These are phyloP conservation scores for Raja brachyura DNA, from an alignment of 2,113 vertebrate species.

Conservation along the genomic window DNA sequence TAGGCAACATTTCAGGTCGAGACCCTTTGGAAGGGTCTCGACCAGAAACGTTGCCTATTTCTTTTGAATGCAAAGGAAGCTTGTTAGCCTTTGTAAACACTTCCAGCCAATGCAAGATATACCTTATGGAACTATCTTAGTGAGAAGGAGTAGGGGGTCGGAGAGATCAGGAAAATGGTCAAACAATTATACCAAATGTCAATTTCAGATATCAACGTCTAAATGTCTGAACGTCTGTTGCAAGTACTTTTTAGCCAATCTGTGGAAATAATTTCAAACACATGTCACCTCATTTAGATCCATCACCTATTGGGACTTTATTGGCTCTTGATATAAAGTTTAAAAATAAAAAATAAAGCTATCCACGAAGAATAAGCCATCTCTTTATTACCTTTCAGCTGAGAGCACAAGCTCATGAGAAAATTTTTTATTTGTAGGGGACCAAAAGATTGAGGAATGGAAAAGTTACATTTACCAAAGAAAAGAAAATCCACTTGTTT, in stretches of 20 bases:
- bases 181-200: background rate
- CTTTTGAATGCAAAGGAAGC: background rate
- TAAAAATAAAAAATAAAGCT: background rate
- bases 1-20: too few relatives aligned
- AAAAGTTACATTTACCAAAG: background rate
- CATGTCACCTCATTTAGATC: background rate
- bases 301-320: background rate
- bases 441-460: background rate
- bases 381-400: background rate
- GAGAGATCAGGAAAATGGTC: too few relatives aligned
- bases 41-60: too few relatives aligned
- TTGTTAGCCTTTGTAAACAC: background rate
- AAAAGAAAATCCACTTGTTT: background rate
- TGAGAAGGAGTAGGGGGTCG: too few relatives aligned
- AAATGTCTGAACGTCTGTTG: background rate
- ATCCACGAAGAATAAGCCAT: background rate
- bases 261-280: background rate
- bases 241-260: background rate
- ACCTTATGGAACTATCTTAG: too few relatives aligned
- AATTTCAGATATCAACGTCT: background rate
- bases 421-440: background rate
- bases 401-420: background rate
- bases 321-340: too few relatives aligned
- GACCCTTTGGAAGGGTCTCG: too few relatives aligned
- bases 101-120: background rate